Evolutionary conservation across 2,113 vertebrate genomes (phyloP), one percentile per base, ranked within the genome.

Genomic region (Corvus hawaiiensis): DNA sequence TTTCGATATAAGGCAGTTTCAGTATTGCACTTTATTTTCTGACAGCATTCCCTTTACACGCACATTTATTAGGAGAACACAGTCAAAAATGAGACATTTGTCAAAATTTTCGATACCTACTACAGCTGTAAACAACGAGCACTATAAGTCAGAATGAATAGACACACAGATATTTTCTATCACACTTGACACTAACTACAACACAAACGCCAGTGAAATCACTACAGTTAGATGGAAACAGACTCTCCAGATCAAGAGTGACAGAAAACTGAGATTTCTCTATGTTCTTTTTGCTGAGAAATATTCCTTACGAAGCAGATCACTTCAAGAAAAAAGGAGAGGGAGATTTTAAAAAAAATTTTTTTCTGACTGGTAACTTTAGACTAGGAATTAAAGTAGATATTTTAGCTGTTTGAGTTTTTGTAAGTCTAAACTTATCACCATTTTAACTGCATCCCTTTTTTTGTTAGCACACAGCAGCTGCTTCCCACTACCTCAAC

Each of bases 161-260:
- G 77, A 83, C 64, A 68, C 32, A 92, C 46, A 81, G 93, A 48
- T 84, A 92, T 86, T 84, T 95, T 86, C 74, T 58, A 69, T 55
- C 92, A 84, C 44, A 78, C 72, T 84, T 94, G 94, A 95, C 92
- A 86, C 55, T 86, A 92, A 94, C 87, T 89, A 82, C 78, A 84
- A 90, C 81, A 94, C 33, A 93, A 95, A 97, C 1, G 4, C 87
- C 94, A 93, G 43, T 37, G 73, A 84, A 93, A 93, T 90, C 76
- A 63, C 83, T 84, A 52, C 64, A 61, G 64, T 71, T 81, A 77
- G 85, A 93, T 16, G 79, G 83, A 93, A 92, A 90, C 72, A 93
- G 71, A 56, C 83, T 74, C 63, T 90, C 39, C 73, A 89, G 28
- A 88, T 66, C 7, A 1, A 73, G 46, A 69, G 43, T 32, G 79